Conservation (phyloP, 2,797 vertebrate species). For the Adrianichthys oophorus region DNA sequence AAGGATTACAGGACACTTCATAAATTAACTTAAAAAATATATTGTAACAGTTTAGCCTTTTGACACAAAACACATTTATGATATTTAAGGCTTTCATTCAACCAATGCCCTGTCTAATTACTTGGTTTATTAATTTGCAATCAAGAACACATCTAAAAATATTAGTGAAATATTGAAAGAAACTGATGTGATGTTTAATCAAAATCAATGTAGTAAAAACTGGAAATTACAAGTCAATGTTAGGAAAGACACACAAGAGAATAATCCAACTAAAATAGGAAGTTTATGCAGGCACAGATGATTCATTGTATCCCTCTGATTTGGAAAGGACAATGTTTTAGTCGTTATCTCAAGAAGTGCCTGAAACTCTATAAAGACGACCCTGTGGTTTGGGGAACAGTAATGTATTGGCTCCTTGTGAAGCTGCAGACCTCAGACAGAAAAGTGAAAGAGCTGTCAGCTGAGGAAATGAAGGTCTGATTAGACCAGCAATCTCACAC, state of each 20-base stretch:
- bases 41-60: no score
- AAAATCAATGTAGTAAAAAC: not conserved
- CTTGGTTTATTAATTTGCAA: no score
- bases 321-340: conserved; percentile 33
- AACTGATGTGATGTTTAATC: not conserved
- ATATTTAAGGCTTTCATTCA: no score
- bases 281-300: conserved; percentile 5
- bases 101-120: no score
- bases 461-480: conserved; percentile 67
- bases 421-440: conserved; percentile 64
- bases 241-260: no score
- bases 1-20: no score
- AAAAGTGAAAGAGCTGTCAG: conserved; percentile 74
- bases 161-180: no score
- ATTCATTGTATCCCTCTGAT: conserved; percentile 19
- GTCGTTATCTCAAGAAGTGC: conserved; percentile 45
- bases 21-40: no score
- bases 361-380: conserved; percentile 54
- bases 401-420: conserved; percentile 70
- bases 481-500: conserved; percentile 67
- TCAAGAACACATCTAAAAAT: no score
- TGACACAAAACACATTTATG: no score
- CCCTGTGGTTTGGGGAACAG: conserved; percentile 46
- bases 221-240: not conserved
- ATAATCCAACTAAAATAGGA: no score